These are phyloP conservation scores for Hemichromis elongatus DNA, from an alignment of 2,113 vertebrate genomes.

Conservation along the genomic window DNA sequence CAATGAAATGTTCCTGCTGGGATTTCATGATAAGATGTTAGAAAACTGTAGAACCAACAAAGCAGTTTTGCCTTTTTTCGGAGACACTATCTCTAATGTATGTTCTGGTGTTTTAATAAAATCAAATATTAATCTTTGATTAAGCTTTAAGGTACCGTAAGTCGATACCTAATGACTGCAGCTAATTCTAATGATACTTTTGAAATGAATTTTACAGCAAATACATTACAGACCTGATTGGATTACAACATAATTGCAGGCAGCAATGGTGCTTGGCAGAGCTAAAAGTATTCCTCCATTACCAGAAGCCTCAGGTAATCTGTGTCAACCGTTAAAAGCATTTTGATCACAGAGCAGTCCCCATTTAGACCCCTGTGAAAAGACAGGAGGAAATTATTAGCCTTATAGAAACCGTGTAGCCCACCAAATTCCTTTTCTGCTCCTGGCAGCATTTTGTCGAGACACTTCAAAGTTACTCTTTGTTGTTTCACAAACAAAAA, in stretches of 20 bases:
- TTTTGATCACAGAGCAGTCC: slow-evolving; percentile 9
- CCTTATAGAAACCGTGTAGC: neutral
- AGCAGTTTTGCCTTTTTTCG: neutral
- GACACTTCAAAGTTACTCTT: slow-evolving; percentile 35
- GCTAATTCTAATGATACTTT: neutral
- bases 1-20: neutral
- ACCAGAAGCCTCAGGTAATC: neutral
- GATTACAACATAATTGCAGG: neutral
- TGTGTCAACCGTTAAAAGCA: slow-evolving; percentile 16
- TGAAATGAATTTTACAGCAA: neutral
- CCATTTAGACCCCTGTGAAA: neutral
- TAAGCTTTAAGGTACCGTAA: neutral
- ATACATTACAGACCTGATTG: neutral
- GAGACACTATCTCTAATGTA: neutral
- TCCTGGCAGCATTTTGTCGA: neutral
- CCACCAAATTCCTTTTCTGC: slow-evolving; percentile 3
- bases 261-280: neutral
- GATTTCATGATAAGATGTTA: slow-evolving; percentile 7
- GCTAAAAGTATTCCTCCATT: slow-evolving; percentile 20
- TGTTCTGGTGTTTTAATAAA: neutral
- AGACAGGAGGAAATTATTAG: neutral
- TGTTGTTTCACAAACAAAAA: slow-evolving; percentile 7
- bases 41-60: neutral
- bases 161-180: neutral
- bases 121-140: neutral